phyloP scores from a whole-genome alignment of 2,888 invertebrate genomes.

The Stenodema calcarata region DNA sequence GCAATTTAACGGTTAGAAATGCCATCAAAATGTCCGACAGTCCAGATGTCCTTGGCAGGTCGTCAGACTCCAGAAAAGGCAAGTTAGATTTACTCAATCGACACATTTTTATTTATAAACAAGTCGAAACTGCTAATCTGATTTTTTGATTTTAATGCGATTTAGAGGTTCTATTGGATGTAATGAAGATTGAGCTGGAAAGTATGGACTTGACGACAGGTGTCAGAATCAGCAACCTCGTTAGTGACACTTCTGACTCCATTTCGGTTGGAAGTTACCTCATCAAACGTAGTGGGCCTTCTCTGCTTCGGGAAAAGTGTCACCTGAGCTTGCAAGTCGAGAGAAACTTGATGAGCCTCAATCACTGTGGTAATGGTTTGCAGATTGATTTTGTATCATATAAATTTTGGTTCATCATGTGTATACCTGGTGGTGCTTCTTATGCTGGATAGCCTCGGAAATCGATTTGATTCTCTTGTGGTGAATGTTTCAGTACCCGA shows the following conservation, averaged over 20 bases:
- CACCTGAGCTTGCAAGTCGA: constrained; percentile 81
- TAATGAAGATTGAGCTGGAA: constrained; percentile 74
- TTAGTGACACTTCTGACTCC: constrained; percentile 26
- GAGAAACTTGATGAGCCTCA: constrained; percentile 74
- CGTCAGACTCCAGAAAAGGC: constrained; percentile 58
- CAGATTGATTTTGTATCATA: too few relatives aligned
- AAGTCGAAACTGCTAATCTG: not conserved
- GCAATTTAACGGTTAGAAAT: constrained; percentile 79
- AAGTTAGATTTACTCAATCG: not conserved
- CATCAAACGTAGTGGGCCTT: constrained; percentile 68
- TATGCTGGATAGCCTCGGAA: too few relatives aligned
- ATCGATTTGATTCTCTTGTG: too few relatives aligned
- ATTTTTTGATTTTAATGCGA: not conserved
- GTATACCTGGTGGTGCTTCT: too few relatives aligned
- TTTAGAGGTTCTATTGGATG: constrained; percentile 66
- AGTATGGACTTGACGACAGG: constrained; percentile 81
- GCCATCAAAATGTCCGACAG: constrained; percentile 72
- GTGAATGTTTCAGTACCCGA: constrained; percentile 72
- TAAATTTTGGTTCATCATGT: too few relatives aligned
- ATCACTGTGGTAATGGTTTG: constrained; percentile 59
- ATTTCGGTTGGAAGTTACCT: constrained; percentile 64
- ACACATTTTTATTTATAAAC: not conserved
- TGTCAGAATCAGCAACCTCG: constrained; percentile 60
- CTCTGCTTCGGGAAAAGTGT: constrained; percentile 82
- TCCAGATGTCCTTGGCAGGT: constrained; percentile 65